These are phyloP conservation scores for Coenonympha glycerion DNA, from an alignment of 2,888 invertebrate genomes.

Conservation along the genomic window DNA sequence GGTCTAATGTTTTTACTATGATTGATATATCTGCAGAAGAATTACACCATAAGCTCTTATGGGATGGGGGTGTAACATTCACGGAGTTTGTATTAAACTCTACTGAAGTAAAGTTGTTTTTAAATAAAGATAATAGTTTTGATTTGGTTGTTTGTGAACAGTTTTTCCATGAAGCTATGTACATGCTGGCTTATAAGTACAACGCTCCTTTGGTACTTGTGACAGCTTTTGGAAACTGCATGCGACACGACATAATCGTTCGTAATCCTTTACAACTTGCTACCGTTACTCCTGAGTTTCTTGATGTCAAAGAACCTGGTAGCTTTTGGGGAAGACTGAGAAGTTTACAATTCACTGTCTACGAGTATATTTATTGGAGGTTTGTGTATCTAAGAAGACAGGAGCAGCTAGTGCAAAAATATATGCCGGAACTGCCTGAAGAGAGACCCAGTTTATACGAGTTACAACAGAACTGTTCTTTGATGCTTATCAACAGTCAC, in stretches of 20 bases:
- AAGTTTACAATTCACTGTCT: conserved; percentile 63
- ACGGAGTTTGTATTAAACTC: conserved; percentile 57
- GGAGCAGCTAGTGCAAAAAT: conserved; percentile 51
- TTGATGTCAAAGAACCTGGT: conserved; percentile 62
- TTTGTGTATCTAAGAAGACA: conserved; percentile 57
- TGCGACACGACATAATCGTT: conserved; percentile 54
- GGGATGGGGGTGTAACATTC: conserved; percentile 51
- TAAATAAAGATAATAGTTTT: conserved; percentile 50
- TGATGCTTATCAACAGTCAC: conserved; percentile 69
- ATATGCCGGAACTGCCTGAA: conserved; percentile 49
- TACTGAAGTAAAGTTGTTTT: conserved; percentile 43
- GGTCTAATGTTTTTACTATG: conserved; percentile 63
- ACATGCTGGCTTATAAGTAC: conserved; percentile 63
- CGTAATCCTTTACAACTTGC: conserved; percentile 62
- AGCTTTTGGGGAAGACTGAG: conserved; percentile 68
- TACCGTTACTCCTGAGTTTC: conserved; percentile 54
- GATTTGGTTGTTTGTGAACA: conserved; percentile 69
- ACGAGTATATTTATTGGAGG: conserved; percentile 61
- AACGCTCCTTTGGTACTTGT: conserved; percentile 56
- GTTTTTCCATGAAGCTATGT: conserved; percentile 66
- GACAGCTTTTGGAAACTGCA: conserved; percentile 62
- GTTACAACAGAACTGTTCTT: conserved; percentile 54
- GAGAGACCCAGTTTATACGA: conserved; percentile 58
- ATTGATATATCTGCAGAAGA: conserved; percentile 49
- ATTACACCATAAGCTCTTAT: conserved; percentile 54